Conservation (phyloP, 2,113 vertebrate genomes). For the Sceloporus tristichus region DNA sequence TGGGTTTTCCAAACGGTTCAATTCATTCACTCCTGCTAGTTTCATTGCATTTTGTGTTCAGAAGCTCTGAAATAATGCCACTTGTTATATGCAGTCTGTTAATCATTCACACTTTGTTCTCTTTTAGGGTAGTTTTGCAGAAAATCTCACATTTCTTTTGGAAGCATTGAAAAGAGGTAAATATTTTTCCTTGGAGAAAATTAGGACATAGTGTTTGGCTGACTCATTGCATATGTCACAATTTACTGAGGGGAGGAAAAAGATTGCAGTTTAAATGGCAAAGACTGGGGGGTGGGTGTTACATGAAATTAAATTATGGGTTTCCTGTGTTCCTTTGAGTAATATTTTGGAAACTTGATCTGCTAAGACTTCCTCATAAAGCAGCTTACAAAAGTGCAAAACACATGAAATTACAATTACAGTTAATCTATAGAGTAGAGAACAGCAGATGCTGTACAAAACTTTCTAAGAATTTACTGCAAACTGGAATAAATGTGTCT, state of each 20-base stretch:
- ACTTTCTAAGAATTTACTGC: no score
- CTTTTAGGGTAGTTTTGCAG: conserved; percentile 94
- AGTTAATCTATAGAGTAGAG: no score
- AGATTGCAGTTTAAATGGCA: not conserved
- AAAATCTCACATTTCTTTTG: conserved; percentile 93
- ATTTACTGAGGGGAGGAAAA: not conserved
- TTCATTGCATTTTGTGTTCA: not conserved
- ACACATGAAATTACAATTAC: no score
- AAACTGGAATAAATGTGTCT: no score
- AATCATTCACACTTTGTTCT: conserved; percentile 28
- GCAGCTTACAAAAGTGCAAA: no score
- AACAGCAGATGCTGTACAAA: no score
- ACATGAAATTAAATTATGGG: not conserved
- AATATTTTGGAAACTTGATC: no score
- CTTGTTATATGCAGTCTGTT: not conserved
- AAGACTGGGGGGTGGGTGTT: not conserved
- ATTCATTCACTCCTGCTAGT: not conserved
- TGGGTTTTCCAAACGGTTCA: not conserved
- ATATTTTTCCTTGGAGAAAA: not conserved
- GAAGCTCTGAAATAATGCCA: not conserved
- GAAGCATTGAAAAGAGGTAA: conserved; percentile 94
- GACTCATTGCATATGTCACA: not conserved
- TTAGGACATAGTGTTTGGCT: not conserved
- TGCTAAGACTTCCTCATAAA: no score
- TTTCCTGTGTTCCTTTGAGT: no score